Base-by-base conservation (phyloP, 2,113 vertebrate species). In the Notechis scutatus region DNA sequence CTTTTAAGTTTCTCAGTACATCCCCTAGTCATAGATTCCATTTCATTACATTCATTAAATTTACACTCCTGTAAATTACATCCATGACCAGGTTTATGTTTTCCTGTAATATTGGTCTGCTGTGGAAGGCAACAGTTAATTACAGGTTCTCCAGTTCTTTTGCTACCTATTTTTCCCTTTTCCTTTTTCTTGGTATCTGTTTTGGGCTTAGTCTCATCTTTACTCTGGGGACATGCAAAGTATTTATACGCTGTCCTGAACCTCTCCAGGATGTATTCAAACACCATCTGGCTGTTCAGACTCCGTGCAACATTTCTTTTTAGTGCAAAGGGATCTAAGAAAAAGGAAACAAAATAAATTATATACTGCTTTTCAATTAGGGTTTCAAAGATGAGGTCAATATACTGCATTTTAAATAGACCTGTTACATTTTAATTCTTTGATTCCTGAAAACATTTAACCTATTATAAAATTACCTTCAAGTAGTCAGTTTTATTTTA, bases 281-380 rank as follows among this genome's bases (percentile, higher is more conserved):
- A 99, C 89, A 99, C 99, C 99, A 99, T 99, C 96, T 99, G 99
- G 97, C 99, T 99, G 97, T 99, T 99, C 92, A 99, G 97, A 96
- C 99, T 99, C 59, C 99, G 98, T 69, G 99, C 99, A 94, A 99
- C 99, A 87, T 99, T 99, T 97, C 99, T 99, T 97, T 99, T 99
- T 97, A 99, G 95, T 94, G 99, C 98, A 98, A 99, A 99, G 20
- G 99, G 99, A 97, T 99, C 99, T 99, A 96, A 56, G 94, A 96
- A 94, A 97, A 91, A 95, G 87, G 88, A 97, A 91, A 95, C 89
- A 89, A 94, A 85, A 85, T 90, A 95, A 39, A 42, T 88, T 94
- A 89, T 92, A 93, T 93, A 55, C 61, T 94, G 95, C 14, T 85
- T 95, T 95, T 94, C 95, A 87, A 89, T 45, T 50, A 93, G n/a